Evolutionary conservation across 23 tunicate genomes (phyloP).

Genomic region (Diplosoma virens): DNA sequence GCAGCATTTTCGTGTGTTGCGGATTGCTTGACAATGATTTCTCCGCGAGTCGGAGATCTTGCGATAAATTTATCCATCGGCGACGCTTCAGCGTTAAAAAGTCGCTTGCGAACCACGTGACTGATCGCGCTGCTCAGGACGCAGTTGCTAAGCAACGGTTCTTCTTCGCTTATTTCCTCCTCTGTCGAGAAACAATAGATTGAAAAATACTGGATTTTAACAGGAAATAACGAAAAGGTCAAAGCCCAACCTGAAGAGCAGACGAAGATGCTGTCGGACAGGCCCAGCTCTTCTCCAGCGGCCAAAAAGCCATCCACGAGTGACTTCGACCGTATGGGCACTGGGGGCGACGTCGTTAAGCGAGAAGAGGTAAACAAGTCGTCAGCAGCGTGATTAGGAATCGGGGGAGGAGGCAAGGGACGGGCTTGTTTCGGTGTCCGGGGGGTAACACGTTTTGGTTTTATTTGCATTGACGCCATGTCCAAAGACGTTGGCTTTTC

Average conservation of each 20-base stretch:
- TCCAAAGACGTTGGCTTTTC: too few relatives aligned
- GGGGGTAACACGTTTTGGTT: constrained; percentile 51
- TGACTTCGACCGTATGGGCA: constrained; percentile 18
- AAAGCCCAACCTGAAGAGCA: constrained; percentile 5
- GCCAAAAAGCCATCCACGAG: background rate
- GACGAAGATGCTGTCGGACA: constrained; percentile 4
- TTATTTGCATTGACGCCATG: background rate
- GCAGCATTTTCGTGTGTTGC: background rate
- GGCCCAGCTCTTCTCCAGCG: too few relatives aligned
- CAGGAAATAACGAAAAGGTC: background rate
- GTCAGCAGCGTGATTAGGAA: constrained; percentile 34
- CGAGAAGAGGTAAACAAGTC: background rate
- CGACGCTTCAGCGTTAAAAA: constrained; percentile 62
- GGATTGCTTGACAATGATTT: background rate
- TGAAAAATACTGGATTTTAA: background rate
- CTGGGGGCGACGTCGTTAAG: constrained; percentile 12
- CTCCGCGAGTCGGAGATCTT: background rate
- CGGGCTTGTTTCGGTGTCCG: constrained; percentile 53
- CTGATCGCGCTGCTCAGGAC: constrained; percentile 51
- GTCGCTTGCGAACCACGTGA: constrained; percentile 39
- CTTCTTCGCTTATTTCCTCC: constrained; percentile 11
- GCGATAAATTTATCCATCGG: background rate
- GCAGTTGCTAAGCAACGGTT: background rate
- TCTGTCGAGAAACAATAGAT: constrained; percentile 1
- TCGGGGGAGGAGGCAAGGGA: constrained; percentile 57